Conservation (phyloP, 1,140 invertebrate species). For the Triops longicaudatus region DNA sequence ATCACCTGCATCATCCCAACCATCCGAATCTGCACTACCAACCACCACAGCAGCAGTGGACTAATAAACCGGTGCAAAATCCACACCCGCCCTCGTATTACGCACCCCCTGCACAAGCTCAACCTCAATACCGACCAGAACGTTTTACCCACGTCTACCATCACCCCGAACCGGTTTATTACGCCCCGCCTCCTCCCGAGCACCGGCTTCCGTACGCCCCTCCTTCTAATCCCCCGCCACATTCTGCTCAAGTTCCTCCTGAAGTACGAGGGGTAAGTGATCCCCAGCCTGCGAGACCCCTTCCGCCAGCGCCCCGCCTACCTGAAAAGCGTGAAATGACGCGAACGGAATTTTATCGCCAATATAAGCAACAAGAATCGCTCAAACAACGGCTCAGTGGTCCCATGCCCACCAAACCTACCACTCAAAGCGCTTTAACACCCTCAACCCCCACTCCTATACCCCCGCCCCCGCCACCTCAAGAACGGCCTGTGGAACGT, state of each 20-base stretch:
- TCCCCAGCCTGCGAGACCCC: neutral
- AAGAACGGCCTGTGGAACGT: neutral
- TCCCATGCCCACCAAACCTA: neutral
- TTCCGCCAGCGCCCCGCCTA: neutral
- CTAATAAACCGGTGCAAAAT: neutral
- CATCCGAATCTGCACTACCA: neutral
- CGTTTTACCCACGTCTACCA: neutral
- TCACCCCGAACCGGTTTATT: too few species aligned
- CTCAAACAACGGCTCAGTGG: neutral
- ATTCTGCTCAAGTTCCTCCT: neutral
- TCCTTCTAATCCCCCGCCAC: neutral
- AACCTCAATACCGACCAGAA: neutral
- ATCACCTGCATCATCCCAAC: neutral
- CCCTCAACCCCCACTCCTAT: neutral
- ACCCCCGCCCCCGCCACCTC: neutral
- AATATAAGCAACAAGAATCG: slow-evolving; percentile 2
- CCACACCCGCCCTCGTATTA: neutral
- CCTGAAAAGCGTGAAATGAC: neutral
- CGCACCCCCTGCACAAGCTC: neutral
- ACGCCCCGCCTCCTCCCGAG: neutral
- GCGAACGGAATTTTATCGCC: neutral
- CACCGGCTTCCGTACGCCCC: neutral
- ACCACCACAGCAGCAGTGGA: neutral
- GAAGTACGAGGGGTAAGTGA: neutral
- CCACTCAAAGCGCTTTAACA: neutral